A percentile compares a stretch with the other conserved stretches of the same genome.
phyloP scores from a whole-genome alignment of 2,797 vertebrate genomes.

The Peromyscus eremicus region DNA sequence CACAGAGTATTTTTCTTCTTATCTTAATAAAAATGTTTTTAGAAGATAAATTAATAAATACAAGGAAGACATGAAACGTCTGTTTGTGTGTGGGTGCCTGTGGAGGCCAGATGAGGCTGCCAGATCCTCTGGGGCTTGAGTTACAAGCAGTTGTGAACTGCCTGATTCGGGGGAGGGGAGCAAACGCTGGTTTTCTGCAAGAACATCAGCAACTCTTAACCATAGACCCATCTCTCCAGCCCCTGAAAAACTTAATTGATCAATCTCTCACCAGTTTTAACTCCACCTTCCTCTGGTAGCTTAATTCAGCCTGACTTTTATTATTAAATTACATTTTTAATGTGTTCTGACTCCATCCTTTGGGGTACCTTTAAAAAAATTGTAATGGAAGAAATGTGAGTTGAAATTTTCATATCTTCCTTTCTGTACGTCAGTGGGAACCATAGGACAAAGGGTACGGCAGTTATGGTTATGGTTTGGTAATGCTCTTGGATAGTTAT shows the following conservation, averaged over 20 bases:
- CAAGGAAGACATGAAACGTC: neutral
- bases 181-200: neutral
- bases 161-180: too few species aligned
- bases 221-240: neutral
- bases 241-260: neutral
- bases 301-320: neutral
- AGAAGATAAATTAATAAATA: conserved; percentile 12
- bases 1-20: neutral
- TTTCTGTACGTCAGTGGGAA: neutral
- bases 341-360: conserved; percentile 32
- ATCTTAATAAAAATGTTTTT: neutral
- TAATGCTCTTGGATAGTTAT: neutral
- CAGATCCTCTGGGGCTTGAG: neutral
- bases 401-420: conserved; percentile 13
- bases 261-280: conserved; percentile 24
- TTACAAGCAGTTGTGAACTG: neutral
- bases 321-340: conserved; percentile 33
- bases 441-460: neutral
- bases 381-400: neutral
- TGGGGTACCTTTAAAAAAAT: neutral
- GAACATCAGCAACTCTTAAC: neutral
- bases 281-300: conserved; percentile 11
- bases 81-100: neutral
- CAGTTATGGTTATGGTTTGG: neutral
- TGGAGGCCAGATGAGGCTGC: neutral